Evolutionary conservation across 2,888 invertebrate species (phyloP).

Genomic region (Tolmerus cingulatus): DNA sequence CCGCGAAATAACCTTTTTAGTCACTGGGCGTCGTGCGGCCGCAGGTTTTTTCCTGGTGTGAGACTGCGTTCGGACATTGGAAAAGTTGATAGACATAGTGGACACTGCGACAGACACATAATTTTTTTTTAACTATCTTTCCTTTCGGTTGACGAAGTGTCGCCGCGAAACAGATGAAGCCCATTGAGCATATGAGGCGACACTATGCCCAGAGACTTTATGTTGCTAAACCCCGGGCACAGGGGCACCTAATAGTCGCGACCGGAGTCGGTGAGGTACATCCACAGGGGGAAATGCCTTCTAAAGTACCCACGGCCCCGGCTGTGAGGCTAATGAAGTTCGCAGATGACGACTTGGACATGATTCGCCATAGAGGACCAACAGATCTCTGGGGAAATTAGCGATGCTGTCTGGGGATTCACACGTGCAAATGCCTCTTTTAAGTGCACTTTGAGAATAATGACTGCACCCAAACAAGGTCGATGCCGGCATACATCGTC

Average conservation of each 20-base stretch:
- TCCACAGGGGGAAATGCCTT: background rate
- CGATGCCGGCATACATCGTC: background rate
- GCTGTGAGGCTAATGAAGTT: constrained; percentile 15
- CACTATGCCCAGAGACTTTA: background rate
- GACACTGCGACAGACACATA: background rate
- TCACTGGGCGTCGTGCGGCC: constrained; percentile 15
- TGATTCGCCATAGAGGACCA: background rate
- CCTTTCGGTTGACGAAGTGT: background rate
- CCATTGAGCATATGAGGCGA: background rate
- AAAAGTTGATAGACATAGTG: constrained; percentile 12
- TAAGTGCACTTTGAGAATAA: constrained; percentile 15
- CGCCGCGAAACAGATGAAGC: background rate
- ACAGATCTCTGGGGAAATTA: constrained; percentile 20
- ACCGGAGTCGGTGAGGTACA: background rate
- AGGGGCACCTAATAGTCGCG: background rate
- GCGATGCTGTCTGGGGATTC: constrained; percentile 21
- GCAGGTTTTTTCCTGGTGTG: background rate
- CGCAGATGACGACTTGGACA: constrained; percentile 10
- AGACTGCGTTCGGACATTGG: background rate
- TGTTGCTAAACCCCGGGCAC: background rate
- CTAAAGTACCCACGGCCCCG: background rate
- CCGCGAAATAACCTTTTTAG: constrained; percentile 39
- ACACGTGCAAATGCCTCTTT: constrained; percentile 28
- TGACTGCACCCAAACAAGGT: constrained; percentile 1
- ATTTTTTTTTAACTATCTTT: background rate